Evolutionary conservation across 2,888 invertebrate species (phyloP), one percentile per base, ranked within the genome.

Genomic region (Sepiola atlantica): DNA sequence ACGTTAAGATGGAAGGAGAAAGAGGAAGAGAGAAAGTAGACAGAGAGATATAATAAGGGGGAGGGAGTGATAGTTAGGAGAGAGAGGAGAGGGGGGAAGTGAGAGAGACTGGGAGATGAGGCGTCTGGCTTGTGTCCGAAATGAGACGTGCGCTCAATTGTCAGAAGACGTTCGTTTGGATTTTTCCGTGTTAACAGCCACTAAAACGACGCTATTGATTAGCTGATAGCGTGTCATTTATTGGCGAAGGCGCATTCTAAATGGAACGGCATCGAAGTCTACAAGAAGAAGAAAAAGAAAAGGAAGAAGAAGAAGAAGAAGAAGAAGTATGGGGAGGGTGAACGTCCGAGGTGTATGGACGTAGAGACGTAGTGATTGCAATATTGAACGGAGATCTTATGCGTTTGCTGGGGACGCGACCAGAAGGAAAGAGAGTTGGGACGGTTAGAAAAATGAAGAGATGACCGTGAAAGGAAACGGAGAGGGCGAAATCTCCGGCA

Each of bases 121-220:
- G 28, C 28, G 10, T n/a, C 28, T 45, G 45, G 24, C 20, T 20
- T 8, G n/a, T 77, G 16, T 12, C 77, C n/a, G n/a, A 18, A n/a
- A n/a, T 16, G 32, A 32, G 77, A 77, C 14, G 32, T 77, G 32
- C n/a, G 32, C 32, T 32, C 77, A 77, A n/a, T 10, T 32, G 77
- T 77, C 16, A n/a, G 77, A 77, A n/a, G 77, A 77, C n/a, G 18
- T n/a, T 77, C n/a, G 24, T 14, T 77, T 77, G 28, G 77, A 12
- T 28, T 45, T 77, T 24, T 77, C 32, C 77, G n/a, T 77, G 77
- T 77, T 77, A 77, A 77, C 32, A 77, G 77, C n/a, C 18, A 77
- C 77, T 77, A n/a, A 77, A 77, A n/a, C 32, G 77, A n/a, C 77
- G 77, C 77, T 77, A 77, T 77, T 77, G 77, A 77, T 77, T 77